These are phyloP conservation scores for Toxostoma redivivum DNA, from an alignment of 2,113 vertebrate genomes.

Conservation along the genomic window DNA sequence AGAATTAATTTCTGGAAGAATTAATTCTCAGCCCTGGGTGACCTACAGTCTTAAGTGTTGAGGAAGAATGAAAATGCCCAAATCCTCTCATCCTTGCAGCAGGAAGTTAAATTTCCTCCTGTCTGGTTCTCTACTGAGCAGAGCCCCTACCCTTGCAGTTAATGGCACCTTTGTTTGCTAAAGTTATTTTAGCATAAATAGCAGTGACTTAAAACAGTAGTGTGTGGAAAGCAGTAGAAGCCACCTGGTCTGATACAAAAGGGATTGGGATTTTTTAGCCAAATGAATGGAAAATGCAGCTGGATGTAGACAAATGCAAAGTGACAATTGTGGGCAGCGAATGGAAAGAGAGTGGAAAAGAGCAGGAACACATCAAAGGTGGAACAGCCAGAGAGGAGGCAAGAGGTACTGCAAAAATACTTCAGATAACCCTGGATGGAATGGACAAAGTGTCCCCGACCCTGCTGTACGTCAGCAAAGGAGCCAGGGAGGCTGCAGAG, in stretches of 20 bases:
- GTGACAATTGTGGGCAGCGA: background rate
- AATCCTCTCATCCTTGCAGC: background rate
- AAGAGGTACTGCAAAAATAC: background rate
- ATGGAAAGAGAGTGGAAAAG: background rate
- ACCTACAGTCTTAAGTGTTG: background rate
- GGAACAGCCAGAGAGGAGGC: background rate
- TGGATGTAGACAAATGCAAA: background rate
- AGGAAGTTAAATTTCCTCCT: background rate
- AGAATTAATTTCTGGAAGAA: background rate
- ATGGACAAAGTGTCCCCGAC: background rate
- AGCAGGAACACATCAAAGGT: background rate
- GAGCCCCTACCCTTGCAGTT: background rate
- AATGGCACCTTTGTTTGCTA: background rate
- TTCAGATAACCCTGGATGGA: background rate
- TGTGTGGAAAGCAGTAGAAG: background rate
- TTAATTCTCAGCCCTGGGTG: background rate
- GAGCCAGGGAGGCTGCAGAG: background rate
- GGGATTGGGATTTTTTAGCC: background rate
- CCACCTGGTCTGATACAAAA: background rate
- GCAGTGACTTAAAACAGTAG: background rate
- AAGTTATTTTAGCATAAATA: background rate
- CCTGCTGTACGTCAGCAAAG: background rate
- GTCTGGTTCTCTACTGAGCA: background rate
- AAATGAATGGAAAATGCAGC: background rate
- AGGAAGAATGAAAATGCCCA: background rate